Evolutionary conservation across 2,888 invertebrate genomes (phyloP).

Genomic region (Sylvicola cinctus): DNA sequence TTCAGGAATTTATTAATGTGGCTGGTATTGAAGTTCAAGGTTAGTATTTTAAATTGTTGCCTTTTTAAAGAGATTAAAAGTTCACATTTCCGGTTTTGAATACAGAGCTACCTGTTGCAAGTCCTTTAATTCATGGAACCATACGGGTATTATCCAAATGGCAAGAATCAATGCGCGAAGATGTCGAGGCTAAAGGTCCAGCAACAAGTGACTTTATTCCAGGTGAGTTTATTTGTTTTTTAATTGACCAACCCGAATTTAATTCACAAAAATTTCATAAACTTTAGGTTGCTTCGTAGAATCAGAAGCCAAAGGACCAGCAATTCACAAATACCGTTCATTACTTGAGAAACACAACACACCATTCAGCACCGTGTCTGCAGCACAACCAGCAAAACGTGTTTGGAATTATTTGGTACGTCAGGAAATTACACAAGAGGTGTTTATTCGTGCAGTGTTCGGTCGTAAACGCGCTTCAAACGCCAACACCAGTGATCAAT

Average conservation of each 20-base stretch:
- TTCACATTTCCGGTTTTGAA: conserved; percentile 1
- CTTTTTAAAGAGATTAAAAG: not conserved
- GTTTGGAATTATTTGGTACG: conserved; percentile 86
- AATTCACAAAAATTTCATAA: not conserved
- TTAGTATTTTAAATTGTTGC: conserved; percentile 17
- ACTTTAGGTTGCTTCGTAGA: conserved; percentile 59
- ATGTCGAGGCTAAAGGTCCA: conserved; percentile 54
- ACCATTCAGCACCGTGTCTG: conserved; percentile 60
- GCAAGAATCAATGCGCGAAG: conserved; percentile 64
- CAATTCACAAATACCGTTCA: conserved; percentile 82
- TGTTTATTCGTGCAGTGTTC: conserved; percentile 90
- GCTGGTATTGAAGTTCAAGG: conserved; percentile 82
- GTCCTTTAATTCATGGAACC: conserved; percentile 80
- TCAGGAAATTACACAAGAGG: conserved; percentile 81
- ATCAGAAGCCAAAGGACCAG: conserved; percentile 49
- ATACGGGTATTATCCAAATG: conserved; percentile 72
- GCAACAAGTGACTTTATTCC: conserved; percentile 75
- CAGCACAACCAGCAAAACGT: conserved; percentile 55
- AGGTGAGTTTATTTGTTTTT: conserved; percentile 9
- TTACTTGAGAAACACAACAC: conserved; percentile 85
- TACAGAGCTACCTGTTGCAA: conserved; percentile 78
- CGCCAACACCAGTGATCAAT: conserved; percentile 5
- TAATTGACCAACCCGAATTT: not conserved
- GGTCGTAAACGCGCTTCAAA: conserved; percentile 47
- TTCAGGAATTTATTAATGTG: conserved; percentile 71